Evolutionary conservation across 2,888 invertebrate genomes (phyloP), one percentile per base, ranked within the genome.

Genomic region (Limnephilus auricula): DNA sequence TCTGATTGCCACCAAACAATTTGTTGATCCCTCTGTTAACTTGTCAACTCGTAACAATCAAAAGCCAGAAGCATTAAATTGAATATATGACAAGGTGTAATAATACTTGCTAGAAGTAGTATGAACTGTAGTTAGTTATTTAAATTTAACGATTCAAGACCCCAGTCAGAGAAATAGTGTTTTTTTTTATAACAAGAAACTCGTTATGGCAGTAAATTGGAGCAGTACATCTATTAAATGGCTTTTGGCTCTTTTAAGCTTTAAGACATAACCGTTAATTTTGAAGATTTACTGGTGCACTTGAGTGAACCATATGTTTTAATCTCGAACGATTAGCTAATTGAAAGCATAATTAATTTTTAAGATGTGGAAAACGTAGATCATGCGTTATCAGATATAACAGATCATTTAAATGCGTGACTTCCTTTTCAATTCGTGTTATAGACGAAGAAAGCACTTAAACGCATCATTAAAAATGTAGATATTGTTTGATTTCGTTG

Each of bases 21-120:
- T 82, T 82, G 82, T 82, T 82, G 34, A 65, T 65, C 65, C 65
- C n/a, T 25, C 65, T 65, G 65, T 65, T 65, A n/a, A 65, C 65
- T 65, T 65, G 65, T 65, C 65, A 65, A 65, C 65, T 65, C 6
- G 65, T n/a, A 65, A 65, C 65, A 65, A 65, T 65, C 65, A 65
- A 65, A 65, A 65, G 25, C 65, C 25, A n/a, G n/a, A 1, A 65
- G 5, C 5, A 65, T 65, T n/a, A 65, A 65, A 25, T n/a, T 65
- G n/a, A 65, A 65, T 65, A 25, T n/a, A 25, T 65, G 65, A 65
- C 65, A 65, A 65, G 25, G 65, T 65, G 65, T 65, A 65, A 9
- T 65, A n/a, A 25, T 65, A 65, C 6, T 18, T 25, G n/a, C n/a
- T 65, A 65, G 65, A n/a, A 65, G 50, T 50, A 65, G 50, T 50